phyloP scores from a whole-genome alignment of 2,113 vertebrate genomes.

The Agapornis roseicollis region DNA sequence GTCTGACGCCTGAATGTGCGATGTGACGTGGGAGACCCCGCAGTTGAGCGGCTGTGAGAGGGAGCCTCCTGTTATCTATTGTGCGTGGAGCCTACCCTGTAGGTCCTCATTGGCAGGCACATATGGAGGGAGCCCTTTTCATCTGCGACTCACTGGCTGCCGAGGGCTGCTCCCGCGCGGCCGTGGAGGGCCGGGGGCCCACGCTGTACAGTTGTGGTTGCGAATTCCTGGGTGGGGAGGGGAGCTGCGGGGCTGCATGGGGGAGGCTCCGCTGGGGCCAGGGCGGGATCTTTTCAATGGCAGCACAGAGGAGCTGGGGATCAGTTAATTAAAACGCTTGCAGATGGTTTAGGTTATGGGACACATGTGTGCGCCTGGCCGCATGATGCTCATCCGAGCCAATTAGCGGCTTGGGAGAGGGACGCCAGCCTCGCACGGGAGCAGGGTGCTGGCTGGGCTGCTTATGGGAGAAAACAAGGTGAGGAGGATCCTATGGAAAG shows the following conservation, averaged over 20 bases:
- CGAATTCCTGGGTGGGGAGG: conserved; percentile 41
- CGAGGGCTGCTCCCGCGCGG: neutral
- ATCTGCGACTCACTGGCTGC: conserved; percentile 3
- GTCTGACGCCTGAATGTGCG: neutral
- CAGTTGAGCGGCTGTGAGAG: neutral
- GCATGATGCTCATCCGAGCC: conserved; percentile 20
- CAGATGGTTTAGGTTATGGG: conserved; percentile 62
- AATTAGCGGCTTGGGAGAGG: neutral
- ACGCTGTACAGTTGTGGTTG: conserved; percentile 38
- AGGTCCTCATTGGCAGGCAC: neutral
- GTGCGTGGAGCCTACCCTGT: conserved; percentile 40
- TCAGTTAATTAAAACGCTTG: neutral
- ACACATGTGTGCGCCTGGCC: conserved; percentile 28
- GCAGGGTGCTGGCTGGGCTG: neutral
- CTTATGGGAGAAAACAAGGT: neutral
- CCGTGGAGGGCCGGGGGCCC: neutral
- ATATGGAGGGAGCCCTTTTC: conserved; percentile 56
- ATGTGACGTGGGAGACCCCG: neutral
- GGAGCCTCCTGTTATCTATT: conserved; percentile 56
- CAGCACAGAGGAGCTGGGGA: conserved; percentile 16
- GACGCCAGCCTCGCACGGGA: neutral
- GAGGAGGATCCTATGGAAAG: neutral
- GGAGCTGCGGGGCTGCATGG: neutral
- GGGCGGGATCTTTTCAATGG: conserved; percentile 29
- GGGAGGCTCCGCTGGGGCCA: conserved; percentile 5